A percentile compares a stretch with the other conserved stretches of the same genome.
These are phyloP conservation scores for Papilio polyxenes DNA, from an alignment of 1,140 invertebrate genomes.

Conservation along the genomic window DNA sequence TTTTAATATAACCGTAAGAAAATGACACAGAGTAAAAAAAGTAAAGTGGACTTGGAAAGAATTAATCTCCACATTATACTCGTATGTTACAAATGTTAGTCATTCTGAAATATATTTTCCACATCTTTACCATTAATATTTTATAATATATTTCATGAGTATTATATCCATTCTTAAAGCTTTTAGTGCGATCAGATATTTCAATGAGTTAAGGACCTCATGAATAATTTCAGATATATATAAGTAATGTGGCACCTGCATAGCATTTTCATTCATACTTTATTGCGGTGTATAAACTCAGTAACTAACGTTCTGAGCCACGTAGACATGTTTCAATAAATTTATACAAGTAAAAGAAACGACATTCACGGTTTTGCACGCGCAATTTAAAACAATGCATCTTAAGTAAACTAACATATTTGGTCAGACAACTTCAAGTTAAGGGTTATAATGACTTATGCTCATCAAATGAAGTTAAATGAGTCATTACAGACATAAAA, in stretches of 20 bases:
- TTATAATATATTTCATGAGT: background rate
- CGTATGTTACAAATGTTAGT: background rate
- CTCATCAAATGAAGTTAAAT: constrained; percentile 8
- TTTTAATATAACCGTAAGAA: background rate
- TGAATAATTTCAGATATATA: constrained; percentile 35
- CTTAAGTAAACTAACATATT: constrained; percentile 24
- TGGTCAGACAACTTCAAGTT: constrained; percentile 11
- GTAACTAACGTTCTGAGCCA: background rate
- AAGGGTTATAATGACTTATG: constrained; percentile 11
- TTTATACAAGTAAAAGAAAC: background rate
- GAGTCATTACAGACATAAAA: constrained; percentile 15
- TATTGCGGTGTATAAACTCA: constrained; percentile 26
- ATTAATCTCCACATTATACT: constrained; percentile 16
- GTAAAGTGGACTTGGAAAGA: background rate
- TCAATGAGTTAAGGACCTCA: constrained; percentile 29
- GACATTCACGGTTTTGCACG: background rate
- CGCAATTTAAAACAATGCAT: constrained; percentile 29
- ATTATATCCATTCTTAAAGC: constrained; percentile 27
- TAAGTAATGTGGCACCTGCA: constrained; percentile 35
- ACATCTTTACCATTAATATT: background rate
- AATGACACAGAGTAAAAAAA: background rate
- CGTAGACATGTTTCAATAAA: background rate
- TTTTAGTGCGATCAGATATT: constrained; percentile 33
- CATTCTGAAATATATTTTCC: background rate
- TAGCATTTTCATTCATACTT: constrained; percentile 33